A percentile compares a stretch with the other conserved stretches of the same genome.
These are phyloP conservation scores for Musca vetustissima DNA, from an alignment of 1,140 invertebrate species.

Conservation along the genomic window DNA sequence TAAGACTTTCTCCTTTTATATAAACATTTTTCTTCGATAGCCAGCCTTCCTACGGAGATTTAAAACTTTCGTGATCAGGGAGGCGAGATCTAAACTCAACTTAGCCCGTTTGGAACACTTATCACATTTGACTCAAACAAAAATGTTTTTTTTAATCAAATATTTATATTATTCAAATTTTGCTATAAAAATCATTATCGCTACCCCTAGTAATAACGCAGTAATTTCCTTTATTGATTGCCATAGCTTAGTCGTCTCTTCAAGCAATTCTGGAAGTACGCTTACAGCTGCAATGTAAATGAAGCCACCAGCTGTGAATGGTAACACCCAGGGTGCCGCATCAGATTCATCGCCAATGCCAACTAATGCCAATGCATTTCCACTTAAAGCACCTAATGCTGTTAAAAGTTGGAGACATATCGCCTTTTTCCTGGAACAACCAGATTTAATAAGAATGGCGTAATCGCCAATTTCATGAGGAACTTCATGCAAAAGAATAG, in stretches of 20 bases:
- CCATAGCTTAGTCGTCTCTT: conserved; percentile 67
- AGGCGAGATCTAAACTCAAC: no score
- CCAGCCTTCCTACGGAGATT: no score
- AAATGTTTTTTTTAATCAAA: no score
- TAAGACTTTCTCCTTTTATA: no score
- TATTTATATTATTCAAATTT: conserved; percentile 45
- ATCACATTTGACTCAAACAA: no score
- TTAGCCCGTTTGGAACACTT: no score
- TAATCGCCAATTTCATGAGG: conserved; percentile 98
- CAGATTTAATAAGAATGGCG: conserved; percentile 89
- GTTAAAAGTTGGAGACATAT: conserved; percentile 90
- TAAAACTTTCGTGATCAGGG: no score
- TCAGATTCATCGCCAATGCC: conserved; percentile 65
- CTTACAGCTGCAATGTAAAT: conserved; percentile 94
- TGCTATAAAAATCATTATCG: conserved; percentile 74
- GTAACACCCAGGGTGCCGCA: conserved; percentile 89
- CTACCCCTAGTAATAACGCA: conserved; percentile 75
- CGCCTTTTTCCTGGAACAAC: conserved; percentile 89
- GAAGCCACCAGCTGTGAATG: conserved; percentile 95
- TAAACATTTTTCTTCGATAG: no score
- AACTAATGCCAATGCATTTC: conserved; percentile 72
- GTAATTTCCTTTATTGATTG: conserved; percentile 84
- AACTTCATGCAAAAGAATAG: conserved; percentile 90
- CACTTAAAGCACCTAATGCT: conserved; percentile 90
- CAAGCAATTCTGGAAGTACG: conserved; percentile 87